A percentile compares a stretch with the other conserved stretches of the same genome.
phyloP scores from a whole-genome alignment of 1,140 invertebrate species.

The Atopsyche davidsoni region DNA sequence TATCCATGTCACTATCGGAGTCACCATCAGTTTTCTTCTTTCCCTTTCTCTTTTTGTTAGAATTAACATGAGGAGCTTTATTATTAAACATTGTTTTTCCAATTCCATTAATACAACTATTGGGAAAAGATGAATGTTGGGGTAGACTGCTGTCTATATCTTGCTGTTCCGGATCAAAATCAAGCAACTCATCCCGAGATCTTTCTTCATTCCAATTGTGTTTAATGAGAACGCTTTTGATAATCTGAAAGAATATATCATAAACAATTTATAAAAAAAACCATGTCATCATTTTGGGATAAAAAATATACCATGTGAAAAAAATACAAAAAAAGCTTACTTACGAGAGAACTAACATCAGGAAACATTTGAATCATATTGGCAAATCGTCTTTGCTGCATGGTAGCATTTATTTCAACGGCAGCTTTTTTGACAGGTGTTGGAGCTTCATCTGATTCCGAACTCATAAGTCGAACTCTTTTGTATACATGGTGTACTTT shows the following conservation, averaged over 20 bases:
- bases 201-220: conserved; percentile 46
- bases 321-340: conserved; percentile 1
- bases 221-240: conserved; percentile 41
- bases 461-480: conserved; percentile 35
- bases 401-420: conserved; percentile 37
- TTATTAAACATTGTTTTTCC: not conserved
- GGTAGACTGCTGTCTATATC: conserved; percentile 33
- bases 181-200: conserved; percentile 42
- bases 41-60: conserved; percentile 13
- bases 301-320: conserved; percentile 2
- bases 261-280: not conserved
- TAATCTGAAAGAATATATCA: conserved; percentile 33
- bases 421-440: conserved; percentile 39
- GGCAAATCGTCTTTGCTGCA: conserved; percentile 42
- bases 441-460: conserved; percentile 39
- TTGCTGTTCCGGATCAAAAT: conserved; percentile 42
- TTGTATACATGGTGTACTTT: conserved; percentile 38
- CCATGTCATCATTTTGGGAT: not conserved
- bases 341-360: conserved; percentile 41
- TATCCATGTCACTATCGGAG: conserved; percentile 23
- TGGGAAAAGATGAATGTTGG: no score
- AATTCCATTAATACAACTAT: no score
- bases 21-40: conserved; percentile 16
- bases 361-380: conserved; percentile 50
- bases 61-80: not conserved